Conservation (phyloP, 2,888 invertebrate genomes). For the Melitaea athalia region DNA sequence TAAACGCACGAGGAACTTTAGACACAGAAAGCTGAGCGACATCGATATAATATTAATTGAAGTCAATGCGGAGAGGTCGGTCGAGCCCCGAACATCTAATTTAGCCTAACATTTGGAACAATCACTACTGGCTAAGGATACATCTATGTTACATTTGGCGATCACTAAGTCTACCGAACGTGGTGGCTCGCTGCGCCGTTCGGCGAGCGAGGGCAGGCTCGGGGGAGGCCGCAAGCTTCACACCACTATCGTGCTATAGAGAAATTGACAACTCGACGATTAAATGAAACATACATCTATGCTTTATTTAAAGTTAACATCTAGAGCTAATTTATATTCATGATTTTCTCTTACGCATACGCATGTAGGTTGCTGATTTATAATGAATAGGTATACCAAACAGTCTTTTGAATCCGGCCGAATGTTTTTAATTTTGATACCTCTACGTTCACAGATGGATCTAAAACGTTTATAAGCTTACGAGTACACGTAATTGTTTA, state of each 20-base stretch:
- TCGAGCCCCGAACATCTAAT: constrained; percentile 65
- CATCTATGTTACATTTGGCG: constrained; percentile 80
- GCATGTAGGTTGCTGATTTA: constrained; percentile 65
- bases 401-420: constrained; percentile 87
- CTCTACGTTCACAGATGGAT: constrained; percentile 75
- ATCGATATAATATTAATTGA: constrained; percentile 30
- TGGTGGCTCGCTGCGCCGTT: constrained; percentile 38
- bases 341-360: constrained; percentile 63
- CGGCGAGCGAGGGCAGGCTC: constrained; percentile 44
- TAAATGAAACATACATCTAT: constrained; percentile 58
- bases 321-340: constrained; percentile 61
- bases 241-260: constrained; percentile 62
- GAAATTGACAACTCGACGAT: constrained; percentile 65
- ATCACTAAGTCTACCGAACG: constrained; percentile 74
- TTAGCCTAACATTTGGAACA: constrained; percentile 81
- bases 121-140: constrained; percentile 79
- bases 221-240: constrained; percentile 52
- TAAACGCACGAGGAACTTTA: constrained; percentile 36
- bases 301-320: constrained; percentile 57
- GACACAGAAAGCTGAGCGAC: constrained; percentile 40
- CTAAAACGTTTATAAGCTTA: constrained; percentile 68
- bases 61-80: constrained; percentile 53
- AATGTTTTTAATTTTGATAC: constrained; percentile 82
- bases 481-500: constrained; percentile 48
- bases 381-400: constrained; percentile 85